Evolutionary conservation across 1,140 invertebrate genomes (phyloP).

Genomic region (Anoplolepis gracilipes): DNA sequence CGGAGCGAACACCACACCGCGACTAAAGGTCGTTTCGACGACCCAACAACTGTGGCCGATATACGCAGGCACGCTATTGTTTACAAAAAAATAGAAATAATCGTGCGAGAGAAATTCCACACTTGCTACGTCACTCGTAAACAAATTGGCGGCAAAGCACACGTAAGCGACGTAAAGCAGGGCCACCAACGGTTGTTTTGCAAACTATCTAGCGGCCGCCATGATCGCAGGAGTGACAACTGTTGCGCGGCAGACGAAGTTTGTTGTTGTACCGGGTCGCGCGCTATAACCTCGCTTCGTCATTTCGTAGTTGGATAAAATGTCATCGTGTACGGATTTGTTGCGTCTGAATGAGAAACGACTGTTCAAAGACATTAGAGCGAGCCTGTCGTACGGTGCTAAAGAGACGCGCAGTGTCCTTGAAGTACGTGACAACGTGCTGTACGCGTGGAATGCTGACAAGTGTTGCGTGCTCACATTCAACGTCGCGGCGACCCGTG

Average conservation of each 20-base stretch:
- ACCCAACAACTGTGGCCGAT: too few relatives aligned
- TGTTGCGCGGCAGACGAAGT: constrained; percentile 67
- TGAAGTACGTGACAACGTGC: constrained; percentile 88
- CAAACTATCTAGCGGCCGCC: not conserved
- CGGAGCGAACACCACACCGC: not conserved
- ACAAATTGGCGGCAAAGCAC: too few relatives aligned
- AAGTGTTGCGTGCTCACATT: constrained; percentile 88
- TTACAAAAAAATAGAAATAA: not conserved
- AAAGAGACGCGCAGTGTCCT: constrained; percentile 88
- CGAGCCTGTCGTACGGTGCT: constrained; percentile 85
- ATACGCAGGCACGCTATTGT: not conserved
- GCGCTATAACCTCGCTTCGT: constrained; percentile 60
- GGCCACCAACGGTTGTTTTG: not conserved
- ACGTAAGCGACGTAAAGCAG: too few relatives aligned
- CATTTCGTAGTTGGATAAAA: constrained; percentile 72
- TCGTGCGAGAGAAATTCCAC: not conserved
- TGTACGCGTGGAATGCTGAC: constrained; percentile 88
- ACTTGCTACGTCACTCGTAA: not conserved
- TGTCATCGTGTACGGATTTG: constrained; percentile 87
- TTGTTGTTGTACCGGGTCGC: constrained; percentile 74
- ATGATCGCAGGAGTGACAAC: not conserved
- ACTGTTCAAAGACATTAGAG: constrained; percentile 87
- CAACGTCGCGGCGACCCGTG: constrained; percentile 87
- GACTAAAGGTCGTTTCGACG: not conserved
- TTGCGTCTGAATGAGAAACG: constrained; percentile 87